Conservation (phyloP, 2,113 vertebrate species). For the Typhlomys cinereus region DNA sequence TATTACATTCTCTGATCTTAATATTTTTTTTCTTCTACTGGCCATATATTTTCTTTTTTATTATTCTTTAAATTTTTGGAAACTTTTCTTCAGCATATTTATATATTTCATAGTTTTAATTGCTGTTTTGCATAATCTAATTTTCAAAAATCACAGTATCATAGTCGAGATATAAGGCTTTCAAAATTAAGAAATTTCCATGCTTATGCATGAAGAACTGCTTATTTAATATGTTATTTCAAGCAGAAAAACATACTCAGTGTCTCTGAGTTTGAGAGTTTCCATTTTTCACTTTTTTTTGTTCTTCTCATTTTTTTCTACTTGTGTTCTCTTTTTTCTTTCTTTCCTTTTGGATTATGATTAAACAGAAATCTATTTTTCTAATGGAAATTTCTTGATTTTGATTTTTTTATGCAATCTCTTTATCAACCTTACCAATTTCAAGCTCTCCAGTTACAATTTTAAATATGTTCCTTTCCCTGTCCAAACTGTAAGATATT, state of each 20-base stretch:
- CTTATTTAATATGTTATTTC: neutral
- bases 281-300: too few relatives aligned
- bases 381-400: neutral
- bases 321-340: neutral
- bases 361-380: neutral
- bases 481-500: neutral
- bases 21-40: neutral
- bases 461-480: neutral
- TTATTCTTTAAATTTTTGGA: too few relatives aligned
- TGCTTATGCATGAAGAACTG: neutral
- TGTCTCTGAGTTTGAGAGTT: neutral
- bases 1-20: too few relatives aligned
- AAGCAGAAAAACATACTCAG: neutral
- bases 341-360: neutral
- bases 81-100: neutral
- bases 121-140: neutral
- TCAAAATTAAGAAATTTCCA: neutral
- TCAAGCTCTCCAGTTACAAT: neutral
- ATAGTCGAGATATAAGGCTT: neutral
- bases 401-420: neutral
- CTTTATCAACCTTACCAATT: neutral
- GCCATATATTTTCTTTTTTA: too few relatives aligned
- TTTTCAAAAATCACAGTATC: neutral
- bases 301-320: neutral
- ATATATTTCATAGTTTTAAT: neutral